A percentile compares a stretch with the other conserved stretches of the same genome.
phyloP scores from a whole-genome alignment of 2,888 invertebrate species.

The Mythimna ferrago region DNA sequence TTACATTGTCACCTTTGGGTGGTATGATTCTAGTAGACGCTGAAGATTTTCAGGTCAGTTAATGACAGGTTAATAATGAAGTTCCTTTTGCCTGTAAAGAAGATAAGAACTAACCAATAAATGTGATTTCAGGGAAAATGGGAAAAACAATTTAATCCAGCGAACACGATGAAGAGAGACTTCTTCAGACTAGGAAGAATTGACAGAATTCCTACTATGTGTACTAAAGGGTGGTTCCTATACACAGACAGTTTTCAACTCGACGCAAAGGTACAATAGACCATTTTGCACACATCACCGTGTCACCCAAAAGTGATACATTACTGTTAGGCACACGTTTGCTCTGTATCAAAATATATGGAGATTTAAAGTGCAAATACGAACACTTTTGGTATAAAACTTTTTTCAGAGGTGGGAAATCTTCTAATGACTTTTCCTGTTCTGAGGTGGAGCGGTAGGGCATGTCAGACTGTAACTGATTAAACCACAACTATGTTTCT shows the following conservation, averaged over 20 bases:
- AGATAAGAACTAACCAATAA: background rate
- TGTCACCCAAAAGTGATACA: background rate
- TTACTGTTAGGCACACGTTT: background rate
- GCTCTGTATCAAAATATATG: no score
- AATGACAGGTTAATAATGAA: background rate
- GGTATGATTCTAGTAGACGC: slow-evolving; percentile 46
- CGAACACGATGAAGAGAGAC: slow-evolving; percentile 1
- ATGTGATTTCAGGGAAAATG: slow-evolving; percentile 40
- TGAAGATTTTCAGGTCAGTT: slow-evolving; percentile 33
- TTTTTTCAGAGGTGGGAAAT: no score
- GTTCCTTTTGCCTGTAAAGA: background rate
- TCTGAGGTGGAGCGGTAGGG: no score
- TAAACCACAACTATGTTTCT: no score
- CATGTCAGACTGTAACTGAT: no score
- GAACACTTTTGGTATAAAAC: no score
- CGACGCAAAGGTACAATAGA: slow-evolving; percentile 33
- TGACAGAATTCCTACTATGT: slow-evolving; percentile 20
- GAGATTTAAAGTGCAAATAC: no score
- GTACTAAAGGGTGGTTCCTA: background rate
- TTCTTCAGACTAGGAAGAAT: slow-evolving; percentile 9
- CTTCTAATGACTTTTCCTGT: no score
- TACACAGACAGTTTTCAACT: slow-evolving; percentile 6
- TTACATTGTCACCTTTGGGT: background rate
- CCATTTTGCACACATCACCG: background rate
- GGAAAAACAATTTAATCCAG: slow-evolving; percentile 34